phyloP scores from a whole-genome alignment of 1,140 invertebrate species.

The Drosophila elegans region DNA sequence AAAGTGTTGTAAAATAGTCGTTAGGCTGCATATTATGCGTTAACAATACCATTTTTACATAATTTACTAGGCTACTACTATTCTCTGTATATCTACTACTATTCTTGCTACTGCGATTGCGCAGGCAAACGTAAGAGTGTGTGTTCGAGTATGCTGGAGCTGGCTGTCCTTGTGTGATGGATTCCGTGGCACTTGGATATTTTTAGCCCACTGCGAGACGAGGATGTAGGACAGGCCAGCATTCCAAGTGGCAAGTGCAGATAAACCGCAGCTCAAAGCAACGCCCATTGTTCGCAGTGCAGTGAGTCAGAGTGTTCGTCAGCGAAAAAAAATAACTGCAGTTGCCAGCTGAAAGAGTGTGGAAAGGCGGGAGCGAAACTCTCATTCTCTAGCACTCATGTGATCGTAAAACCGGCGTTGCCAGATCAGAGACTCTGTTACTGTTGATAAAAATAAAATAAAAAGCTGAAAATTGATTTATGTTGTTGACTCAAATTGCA shows the following conservation, averaged over 20 bases:
- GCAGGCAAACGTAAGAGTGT: slow-evolving; percentile 34
- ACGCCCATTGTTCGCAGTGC: slow-evolving; percentile 44
- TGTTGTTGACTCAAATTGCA: slow-evolving; percentile 65
- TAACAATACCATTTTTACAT: slow-evolving; percentile 34
- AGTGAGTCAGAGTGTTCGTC: slow-evolving; percentile 23
- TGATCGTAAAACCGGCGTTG: slow-evolving; percentile 41
- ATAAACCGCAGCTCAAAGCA: slow-evolving; percentile 50
- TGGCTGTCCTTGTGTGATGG: slow-evolving; percentile 58
- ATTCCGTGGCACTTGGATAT: slow-evolving; percentile 50
- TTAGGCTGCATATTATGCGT: slow-evolving; percentile 9
- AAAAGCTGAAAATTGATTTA: slow-evolving; percentile 50
- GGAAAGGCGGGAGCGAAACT: slow-evolving; percentile 8
- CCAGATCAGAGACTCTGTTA: slow-evolving; percentile 23
- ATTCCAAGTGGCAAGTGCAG: slow-evolving; percentile 22
- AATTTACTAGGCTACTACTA: slow-evolving; percentile 33
- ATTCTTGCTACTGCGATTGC: slow-evolving; percentile 64
- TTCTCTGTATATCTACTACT: slow-evolving; percentile 55
- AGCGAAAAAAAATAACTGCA: slow-evolving; percentile 33
- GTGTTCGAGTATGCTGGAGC: slow-evolving; percentile 20
- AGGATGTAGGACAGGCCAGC: slow-evolving; percentile 27
- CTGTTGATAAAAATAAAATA: slow-evolving; percentile 19
- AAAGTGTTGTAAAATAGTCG: background rate
- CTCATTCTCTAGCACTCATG: slow-evolving; percentile 29
- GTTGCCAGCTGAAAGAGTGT: slow-evolving; percentile 19
- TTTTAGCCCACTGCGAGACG: slow-evolving; percentile 29